Conservation (phyloP, 2,113 vertebrate genomes). For the Danionella cerebrum region DNA sequence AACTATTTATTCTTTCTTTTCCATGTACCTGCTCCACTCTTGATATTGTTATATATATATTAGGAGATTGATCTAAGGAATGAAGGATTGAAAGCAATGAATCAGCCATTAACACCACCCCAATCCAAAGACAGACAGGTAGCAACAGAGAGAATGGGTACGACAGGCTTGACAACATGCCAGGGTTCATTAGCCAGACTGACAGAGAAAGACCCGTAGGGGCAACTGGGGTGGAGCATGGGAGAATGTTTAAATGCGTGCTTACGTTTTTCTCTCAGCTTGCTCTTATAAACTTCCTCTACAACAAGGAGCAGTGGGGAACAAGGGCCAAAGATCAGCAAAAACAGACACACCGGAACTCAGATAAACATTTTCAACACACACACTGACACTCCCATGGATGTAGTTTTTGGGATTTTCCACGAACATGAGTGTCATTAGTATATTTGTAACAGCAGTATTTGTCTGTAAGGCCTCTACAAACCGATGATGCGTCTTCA, state of each 20-base stretch:
- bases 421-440: not conserved
- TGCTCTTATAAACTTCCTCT: constrained; percentile 84
- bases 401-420: not conserved
- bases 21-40: too few relatives aligned
- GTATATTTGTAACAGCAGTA: not conserved
- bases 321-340: constrained; percentile 16
- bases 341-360: constrained; percentile 4
- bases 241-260: constrained; percentile 27
- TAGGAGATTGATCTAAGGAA: too few relatives aligned
- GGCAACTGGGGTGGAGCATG: not conserved
- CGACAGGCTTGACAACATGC: constrained; percentile 32
- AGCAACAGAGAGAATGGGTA: constrained; percentile 14
- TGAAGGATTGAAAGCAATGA: constrained; percentile 3
- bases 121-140: not conserved
- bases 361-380: not conserved
- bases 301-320: constrained; percentile 57
- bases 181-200: constrained; percentile 27
- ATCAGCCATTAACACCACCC: constrained; percentile 11
- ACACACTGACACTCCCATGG: not conserved
- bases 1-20: too few relatives aligned
- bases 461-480: too few relatives aligned
- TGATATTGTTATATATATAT: too few relatives aligned
- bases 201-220: constrained; percentile 3
- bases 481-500: too few relatives aligned
- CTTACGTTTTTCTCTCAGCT: constrained; percentile 90